Percentiles rank a stretch among this genome's conserved stretches.
These are phyloP conservation scores for Cercopithecus mona DNA, from an alignment of 2,113 vertebrate genomes.

Conservation along the genomic window DNA sequence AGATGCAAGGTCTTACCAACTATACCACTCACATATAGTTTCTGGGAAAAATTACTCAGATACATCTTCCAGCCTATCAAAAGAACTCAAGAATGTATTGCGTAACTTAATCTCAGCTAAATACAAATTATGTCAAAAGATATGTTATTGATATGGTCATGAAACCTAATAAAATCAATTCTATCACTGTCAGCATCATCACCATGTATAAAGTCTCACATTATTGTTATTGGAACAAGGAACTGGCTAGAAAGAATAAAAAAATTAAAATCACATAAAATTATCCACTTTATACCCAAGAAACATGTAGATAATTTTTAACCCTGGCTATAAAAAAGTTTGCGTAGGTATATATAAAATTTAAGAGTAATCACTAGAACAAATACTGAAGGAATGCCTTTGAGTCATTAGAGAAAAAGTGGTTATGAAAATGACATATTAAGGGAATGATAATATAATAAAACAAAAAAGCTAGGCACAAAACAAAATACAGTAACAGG, in stretches of 20 bases:
- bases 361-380: neutral
- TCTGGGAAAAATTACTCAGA: neutral
- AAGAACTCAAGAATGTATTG: neutral
- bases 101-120: neutral
- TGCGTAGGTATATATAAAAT: neutral
- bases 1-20: neutral
- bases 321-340: neutral
- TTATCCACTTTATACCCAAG: neutral
- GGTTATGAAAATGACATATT: neutral
- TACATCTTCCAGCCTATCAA: neutral
- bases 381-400: neutral
- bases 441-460: neutral
- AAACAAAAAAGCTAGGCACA: neutral
- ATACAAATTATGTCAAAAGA: neutral
- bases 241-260: neutral
- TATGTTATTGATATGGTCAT: neutral
- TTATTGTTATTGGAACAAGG: neutral
- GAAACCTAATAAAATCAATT: neutral
- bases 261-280: neutral
- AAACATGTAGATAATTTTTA: neutral
- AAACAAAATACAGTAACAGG: neutral
- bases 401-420: constrained; percentile 2
- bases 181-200: neutral
- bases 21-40: fast-evolving
- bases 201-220: neutral